phyloP scores from a whole-genome alignment of 1,140 invertebrate species.

The Eumaeus atala region DNA sequence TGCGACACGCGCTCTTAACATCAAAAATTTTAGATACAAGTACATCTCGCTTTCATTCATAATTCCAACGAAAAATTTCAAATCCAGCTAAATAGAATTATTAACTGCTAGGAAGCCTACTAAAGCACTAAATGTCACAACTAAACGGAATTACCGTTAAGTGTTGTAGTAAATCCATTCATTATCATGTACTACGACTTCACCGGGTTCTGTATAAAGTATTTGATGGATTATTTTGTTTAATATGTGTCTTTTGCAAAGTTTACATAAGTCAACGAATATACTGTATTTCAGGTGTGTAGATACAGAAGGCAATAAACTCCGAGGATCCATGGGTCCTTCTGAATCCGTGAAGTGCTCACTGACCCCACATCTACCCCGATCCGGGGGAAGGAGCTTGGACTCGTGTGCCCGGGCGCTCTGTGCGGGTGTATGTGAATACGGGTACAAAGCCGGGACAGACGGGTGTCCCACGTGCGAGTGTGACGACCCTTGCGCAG shows the following conservation, averaged over 20 bases:
- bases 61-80: too few species aligned
- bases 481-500: slow-evolving; percentile 88
- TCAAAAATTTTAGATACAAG: too few species aligned
- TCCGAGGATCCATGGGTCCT: slow-evolving; percentile 85
- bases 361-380: slow-evolving; percentile 40
- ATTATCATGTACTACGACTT: too few species aligned
- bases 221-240: not conserved
- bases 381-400: slow-evolving; percentile 59
- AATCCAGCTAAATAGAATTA: too few species aligned
- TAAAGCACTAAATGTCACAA: too few species aligned
- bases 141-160: too few species aligned
- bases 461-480: slow-evolving; percentile 88
- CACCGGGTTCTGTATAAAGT: too few species aligned
- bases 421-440: slow-evolving; percentile 88
- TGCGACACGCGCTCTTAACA: too few species aligned
- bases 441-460: slow-evolving; percentile 86
- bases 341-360: slow-evolving; percentile 80
- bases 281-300: slow-evolving; percentile 76
- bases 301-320: slow-evolving; percentile 82
- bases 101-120: too few species aligned
- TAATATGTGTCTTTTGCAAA: not conserved
- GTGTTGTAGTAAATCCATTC: too few species aligned
- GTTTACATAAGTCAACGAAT: not conserved
- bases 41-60: too few species aligned
- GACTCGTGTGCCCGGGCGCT: slow-evolving; percentile 72